Evolutionary conservation across 2,113 vertebrate species (phyloP), one percentile per base, ranked within the genome.

Genomic region (Crotalus helleri): DNA sequence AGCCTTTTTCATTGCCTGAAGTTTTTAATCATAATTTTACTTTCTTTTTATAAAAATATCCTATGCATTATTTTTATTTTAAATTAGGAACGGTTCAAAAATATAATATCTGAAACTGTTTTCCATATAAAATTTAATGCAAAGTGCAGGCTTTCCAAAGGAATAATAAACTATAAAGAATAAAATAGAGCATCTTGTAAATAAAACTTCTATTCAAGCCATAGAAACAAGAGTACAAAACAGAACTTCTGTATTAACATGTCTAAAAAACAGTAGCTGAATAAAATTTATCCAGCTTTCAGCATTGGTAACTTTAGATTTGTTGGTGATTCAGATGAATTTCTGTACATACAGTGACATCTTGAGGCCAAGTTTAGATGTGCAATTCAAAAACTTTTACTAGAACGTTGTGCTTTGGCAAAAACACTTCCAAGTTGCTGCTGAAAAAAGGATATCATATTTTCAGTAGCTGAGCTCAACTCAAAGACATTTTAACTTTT

Each of bases 331-430:
- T 85, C 64, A 90, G 49, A 23, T 46, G 69, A 24, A 39, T 88
- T 61, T 91, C 58, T 15, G 0, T 95, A 94, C 96, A 94, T 55
- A 96, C 59, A 94, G 95, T 94, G 97, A 95, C 97, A 97, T 92
- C 97, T 96, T 95, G 96, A 97, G 97, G 97, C 90, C 88, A 90
- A 3, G 85, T 1, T 81, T 92, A 81, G 95, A 96, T 96, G 95
- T 94, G 92, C 94, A 95, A 92, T 26, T 49, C 9, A 91, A 93
- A 46, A 9, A 46, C 10, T 74, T 95, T 92, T 21, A 1, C 29
- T 1, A 46, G 3, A 24, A 26, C 29, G 15, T 0, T 7, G n/a
- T 81, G 33, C 33, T 81, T 81, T 81, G 69, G 33, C n/a, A 81
- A 39, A 51, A 81, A 81, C 5, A 74, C 29, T 15, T 69, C 13